Conservation (phyloP, 2,113 vertebrate genomes). For the Coracopsis vasa region DNA sequence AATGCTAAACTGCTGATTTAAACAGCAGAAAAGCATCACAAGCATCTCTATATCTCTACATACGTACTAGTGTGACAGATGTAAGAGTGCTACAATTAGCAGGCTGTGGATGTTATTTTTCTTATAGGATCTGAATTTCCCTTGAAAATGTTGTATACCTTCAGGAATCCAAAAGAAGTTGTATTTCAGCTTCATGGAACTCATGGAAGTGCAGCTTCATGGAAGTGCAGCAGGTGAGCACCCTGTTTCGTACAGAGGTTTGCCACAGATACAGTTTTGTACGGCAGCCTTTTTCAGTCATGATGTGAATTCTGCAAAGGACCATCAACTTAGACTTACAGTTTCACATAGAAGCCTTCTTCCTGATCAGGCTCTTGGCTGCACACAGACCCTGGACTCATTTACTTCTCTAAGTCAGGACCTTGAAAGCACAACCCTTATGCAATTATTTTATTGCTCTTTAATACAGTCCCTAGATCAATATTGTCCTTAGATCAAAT, state of each 20-base stretch:
- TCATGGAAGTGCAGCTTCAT: background rate
- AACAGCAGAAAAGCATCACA: background rate
- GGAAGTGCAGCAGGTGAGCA: background rate
- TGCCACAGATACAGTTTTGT: background rate
- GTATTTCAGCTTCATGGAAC: background rate
- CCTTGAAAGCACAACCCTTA: background rate
- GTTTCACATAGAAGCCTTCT: background rate
- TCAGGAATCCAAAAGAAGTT: background rate
- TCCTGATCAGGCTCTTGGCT: background rate
- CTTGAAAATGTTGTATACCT: background rate
- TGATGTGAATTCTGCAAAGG: fast-evolving
- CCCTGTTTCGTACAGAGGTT: background rate
- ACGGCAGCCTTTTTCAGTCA: background rate
- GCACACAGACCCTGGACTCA: background rate
- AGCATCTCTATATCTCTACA: too few relatives aligned
- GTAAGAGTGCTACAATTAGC: fast-evolving
- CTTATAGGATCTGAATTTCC: background rate
- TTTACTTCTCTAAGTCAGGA: background rate
- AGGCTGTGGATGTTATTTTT: fast-evolving
- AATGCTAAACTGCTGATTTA: background rate
- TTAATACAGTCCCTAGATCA: background rate
- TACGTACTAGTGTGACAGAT: fast-evolving
- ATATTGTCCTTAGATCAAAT: too few relatives aligned
- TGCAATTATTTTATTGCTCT: background rate
- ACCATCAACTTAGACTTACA: too few relatives aligned